Conservation (phyloP, 2,113 vertebrate species). For the Athene cunicularia region DNA sequence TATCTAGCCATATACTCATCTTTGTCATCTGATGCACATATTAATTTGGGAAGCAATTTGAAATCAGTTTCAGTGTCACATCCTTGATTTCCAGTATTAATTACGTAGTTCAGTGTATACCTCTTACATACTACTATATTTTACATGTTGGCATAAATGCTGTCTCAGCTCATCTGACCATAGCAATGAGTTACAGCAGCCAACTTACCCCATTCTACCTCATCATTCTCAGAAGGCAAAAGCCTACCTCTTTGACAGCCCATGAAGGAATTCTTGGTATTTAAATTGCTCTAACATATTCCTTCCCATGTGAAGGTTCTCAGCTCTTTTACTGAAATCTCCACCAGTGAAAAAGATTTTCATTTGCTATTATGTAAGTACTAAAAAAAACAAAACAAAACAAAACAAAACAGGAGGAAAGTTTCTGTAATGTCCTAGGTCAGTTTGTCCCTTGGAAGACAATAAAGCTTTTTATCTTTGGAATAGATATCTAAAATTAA, state of each 20-base stretch:
- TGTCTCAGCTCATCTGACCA: background rate
- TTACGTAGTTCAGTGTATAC: fast-evolving
- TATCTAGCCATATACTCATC: background rate
- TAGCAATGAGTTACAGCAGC: background rate
- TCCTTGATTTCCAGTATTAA: background rate
- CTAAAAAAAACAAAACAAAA: background rate
- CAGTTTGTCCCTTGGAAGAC: conserved; percentile 27
- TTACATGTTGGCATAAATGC: background rate
- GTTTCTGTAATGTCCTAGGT: background rate
- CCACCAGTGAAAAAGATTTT: background rate
- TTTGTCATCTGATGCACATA: background rate
- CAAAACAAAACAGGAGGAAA: background rate
- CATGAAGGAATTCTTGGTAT: background rate
- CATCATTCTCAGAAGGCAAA: background rate
- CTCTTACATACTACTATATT: background rate
- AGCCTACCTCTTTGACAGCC: background rate
- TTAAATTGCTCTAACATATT: background rate
- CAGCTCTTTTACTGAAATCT: background rate
- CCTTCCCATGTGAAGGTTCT: background rate
- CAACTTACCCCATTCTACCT: background rate
- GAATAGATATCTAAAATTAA: conserved; percentile 32
- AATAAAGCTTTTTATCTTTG: conserved; percentile 41
- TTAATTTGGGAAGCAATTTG: background rate
- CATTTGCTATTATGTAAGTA: background rate
- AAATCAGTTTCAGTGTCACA: background rate